A percentile compares a stretch with the other conserved stretches of the same genome.
These are phyloP conservation scores for Oryzias curvinotus DNA, from an alignment of 2,113 vertebrate species.

Conservation along the genomic window DNA sequence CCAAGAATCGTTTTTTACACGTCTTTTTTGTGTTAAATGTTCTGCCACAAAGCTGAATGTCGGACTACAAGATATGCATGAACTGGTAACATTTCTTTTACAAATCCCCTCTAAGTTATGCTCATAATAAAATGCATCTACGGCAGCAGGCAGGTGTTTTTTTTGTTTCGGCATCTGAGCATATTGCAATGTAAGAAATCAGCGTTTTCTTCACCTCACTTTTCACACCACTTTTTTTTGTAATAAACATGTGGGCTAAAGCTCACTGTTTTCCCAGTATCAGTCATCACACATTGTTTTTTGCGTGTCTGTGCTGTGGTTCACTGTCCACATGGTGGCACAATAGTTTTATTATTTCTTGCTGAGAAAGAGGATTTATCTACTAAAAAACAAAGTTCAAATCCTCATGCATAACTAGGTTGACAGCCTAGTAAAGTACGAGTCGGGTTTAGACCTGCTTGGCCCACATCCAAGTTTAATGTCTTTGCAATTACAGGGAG, in stretches of 20 bases:
- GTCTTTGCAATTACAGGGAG: not conserved
- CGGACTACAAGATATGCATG: too few species aligned
- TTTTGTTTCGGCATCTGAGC: too few species aligned
- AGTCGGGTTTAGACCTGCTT: slow-evolving; percentile 2
- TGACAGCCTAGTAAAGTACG: not conserved
- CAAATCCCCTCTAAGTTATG: too few species aligned
- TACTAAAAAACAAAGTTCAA: not conserved
- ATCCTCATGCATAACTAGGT: not conserved
- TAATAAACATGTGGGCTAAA: not conserved
- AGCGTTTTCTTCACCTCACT: too few species aligned
- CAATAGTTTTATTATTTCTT: slow-evolving; percentile 33
- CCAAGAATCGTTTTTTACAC: not conserved
- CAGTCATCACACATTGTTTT: not conserved
- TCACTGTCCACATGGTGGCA: slow-evolving; percentile 63
- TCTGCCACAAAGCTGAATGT: not conserved
- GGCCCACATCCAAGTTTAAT: slow-evolving; percentile 6
- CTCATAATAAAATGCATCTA: too few species aligned
- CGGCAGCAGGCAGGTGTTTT: too few species aligned
- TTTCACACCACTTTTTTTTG: not conserved
- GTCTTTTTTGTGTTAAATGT: not conserved
- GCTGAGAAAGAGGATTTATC: not conserved
- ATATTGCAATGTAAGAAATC: too few species aligned
- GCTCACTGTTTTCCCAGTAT: not conserved
- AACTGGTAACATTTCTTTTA: too few species aligned
- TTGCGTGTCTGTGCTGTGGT: slow-evolving; percentile 13